These are phyloP conservation scores for Papilio xuthus DNA, from an alignment of 1,140 invertebrate genomes.

Conservation along the genomic window DNA sequence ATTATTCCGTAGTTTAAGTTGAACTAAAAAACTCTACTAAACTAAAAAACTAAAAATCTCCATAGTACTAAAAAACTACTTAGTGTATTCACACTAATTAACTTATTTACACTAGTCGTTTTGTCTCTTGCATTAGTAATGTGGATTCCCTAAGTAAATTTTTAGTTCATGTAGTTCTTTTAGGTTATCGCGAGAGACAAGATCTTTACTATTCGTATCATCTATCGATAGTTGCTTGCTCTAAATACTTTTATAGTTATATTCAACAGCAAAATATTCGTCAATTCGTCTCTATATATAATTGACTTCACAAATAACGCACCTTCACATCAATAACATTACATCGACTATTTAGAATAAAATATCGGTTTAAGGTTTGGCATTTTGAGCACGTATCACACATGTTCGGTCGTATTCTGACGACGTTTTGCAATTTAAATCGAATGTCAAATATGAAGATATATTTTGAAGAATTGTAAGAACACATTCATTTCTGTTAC, in stretches of 20 bases:
- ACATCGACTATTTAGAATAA: neutral
- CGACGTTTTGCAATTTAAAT: slow-evolving; percentile 4
- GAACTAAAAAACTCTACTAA: no score
- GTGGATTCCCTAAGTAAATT: neutral
- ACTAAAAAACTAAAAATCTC: no score
- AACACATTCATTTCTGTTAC: neutral
- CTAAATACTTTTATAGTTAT: no score
- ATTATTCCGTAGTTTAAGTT: no score
- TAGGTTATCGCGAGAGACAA: no score
- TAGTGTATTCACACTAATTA: no score
- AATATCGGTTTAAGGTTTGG: slow-evolving; percentile 4
- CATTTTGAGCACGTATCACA: neutral
- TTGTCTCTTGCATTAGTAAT: neutral
- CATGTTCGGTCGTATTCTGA: slow-evolving; percentile 12
- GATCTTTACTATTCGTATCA: no score
- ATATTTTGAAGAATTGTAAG: neutral
- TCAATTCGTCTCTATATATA: neutral
- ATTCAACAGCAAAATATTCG: no score
- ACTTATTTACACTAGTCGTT: no score
- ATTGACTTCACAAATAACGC: neutral
- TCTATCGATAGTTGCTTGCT: no score
- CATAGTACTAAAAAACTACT: no score
- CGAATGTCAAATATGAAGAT: slow-evolving; percentile 16
- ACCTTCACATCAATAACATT: neutral
- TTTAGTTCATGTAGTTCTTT: no score